Percentiles rank a stretch among this genome's conserved stretches.
These are phyloP conservation scores for Rhaphigaster nebulosa DNA, from an alignment of 2,888 invertebrate species.

Conservation along the genomic window DNA sequence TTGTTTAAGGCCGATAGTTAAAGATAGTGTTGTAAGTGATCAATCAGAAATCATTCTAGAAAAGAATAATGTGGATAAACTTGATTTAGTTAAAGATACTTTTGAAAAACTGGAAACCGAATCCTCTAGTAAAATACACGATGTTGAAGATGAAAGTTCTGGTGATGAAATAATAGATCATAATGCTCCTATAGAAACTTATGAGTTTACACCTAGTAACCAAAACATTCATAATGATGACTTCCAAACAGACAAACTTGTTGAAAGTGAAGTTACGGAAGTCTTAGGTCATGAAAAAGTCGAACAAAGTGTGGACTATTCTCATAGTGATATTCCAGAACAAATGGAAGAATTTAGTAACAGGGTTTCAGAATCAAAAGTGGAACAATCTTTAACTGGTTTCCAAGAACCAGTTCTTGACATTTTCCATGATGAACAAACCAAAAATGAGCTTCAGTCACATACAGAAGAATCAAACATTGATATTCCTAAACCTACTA, in stretches of 20 bases:
- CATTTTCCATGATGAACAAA: background rate
- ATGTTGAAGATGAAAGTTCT: background rate
- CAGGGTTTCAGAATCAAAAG: background rate
- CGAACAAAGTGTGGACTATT: background rate
- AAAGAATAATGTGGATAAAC: background rate
- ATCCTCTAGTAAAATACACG: background rate
- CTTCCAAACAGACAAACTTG: background rate
- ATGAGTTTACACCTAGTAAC: background rate
- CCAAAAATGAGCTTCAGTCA: background rate
- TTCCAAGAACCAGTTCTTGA: background rate
- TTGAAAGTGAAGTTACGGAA: background rate
- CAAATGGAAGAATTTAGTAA: background rate
- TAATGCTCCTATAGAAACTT: background rate
- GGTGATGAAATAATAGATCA: conserved; percentile 9
- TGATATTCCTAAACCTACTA: background rate
- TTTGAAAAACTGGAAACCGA: background rate
- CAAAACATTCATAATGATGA: background rate
- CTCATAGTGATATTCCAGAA: background rate
- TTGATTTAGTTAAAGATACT: background rate
- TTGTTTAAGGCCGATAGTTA: background rate
- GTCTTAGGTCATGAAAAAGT: background rate
- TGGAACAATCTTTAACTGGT: background rate
- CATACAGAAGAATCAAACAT: background rate
- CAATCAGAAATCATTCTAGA: background rate
- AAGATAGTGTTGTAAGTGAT: background rate